Conservation (phyloP, 2,888 invertebrate species). For the Nycteola revayana region DNA sequence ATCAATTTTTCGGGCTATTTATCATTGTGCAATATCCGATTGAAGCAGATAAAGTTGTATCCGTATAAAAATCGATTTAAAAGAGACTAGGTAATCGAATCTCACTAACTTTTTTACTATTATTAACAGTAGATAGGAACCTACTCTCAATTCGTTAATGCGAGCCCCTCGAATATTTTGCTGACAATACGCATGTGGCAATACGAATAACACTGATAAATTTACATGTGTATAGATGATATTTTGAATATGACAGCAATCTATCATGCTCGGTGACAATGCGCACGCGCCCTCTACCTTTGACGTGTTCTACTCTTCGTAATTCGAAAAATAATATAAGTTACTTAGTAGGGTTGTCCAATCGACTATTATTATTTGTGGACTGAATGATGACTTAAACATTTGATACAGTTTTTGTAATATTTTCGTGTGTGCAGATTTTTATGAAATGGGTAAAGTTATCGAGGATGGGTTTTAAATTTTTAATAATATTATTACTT, state of each 20-base stretch:
- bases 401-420: no score
- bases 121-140: no score
- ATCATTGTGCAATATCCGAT: conserved; percentile 15
- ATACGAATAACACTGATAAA: conserved; percentile 37
- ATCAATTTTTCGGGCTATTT: conserved; percentile 8
- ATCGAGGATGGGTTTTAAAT: no score
- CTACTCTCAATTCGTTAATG: conserved; percentile 13
- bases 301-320: conserved; percentile 15
- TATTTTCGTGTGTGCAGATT: no score
- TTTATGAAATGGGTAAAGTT: no score
- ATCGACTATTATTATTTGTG: conserved; percentile 19
- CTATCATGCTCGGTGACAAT: conserved; percentile 67
- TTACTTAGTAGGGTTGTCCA: conserved; percentile 19
- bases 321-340: conserved; percentile 15
- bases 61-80: no score
- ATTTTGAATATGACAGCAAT: conserved; percentile 71
- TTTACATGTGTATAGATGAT: conserved; percentile 69
- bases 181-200: conserved; percentile 36
- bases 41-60: conserved; percentile 7
- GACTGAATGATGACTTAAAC: conserved; percentile 3
- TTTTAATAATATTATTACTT: no score
- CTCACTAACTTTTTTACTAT: conserved; percentile 20
- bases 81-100: no score
- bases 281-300: conserved; percentile 57
- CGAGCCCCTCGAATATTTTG: conserved; percentile 31